Conservation (phyloP, 2,113 vertebrate species). For the Morone chrysops region DNA sequence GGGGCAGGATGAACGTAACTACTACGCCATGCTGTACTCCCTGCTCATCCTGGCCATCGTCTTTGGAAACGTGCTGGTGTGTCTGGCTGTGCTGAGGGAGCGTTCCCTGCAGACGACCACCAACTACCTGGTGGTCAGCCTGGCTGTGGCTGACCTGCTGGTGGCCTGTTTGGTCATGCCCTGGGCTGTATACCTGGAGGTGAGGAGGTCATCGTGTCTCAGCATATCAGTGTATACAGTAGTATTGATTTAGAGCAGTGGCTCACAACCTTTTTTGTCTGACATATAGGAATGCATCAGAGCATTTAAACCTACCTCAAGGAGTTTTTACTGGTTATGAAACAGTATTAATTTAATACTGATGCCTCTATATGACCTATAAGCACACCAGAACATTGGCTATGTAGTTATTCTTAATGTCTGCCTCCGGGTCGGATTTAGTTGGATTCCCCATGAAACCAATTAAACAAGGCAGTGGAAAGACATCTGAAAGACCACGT, state of each 20-base stretch:
- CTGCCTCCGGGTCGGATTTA: no score
- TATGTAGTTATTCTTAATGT: no score
- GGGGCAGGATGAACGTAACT: conserved; percentile 78
- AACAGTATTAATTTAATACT: not conserved
- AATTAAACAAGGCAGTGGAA: no score
- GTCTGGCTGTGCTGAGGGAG: conserved; percentile 91
- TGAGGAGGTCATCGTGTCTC: conserved; percentile 74
- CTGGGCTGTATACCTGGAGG: conserved; percentile 96
- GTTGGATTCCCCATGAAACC: no score
- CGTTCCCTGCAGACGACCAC: conserved; percentile 92
- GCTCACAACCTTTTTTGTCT: not conserved
- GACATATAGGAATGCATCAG: no score
- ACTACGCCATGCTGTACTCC: conserved; percentile 91
- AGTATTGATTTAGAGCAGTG: no score
- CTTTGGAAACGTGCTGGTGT: conserved; percentile 93
- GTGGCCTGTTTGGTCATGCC: conserved; percentile 96
- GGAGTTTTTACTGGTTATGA: no score
- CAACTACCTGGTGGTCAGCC: conserved; percentile 96
- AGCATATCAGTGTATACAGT: not conserved
- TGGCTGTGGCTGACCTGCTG: conserved; percentile 93
- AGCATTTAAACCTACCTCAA: no score
- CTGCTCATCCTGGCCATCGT: conserved; percentile 92
- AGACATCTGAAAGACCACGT: no score
- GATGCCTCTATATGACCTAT: no score
- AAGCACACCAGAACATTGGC: no score